These are phyloP conservation scores for Xiphophorus birchmanni DNA, from an alignment of 2,797 vertebrate genomes.

Conservation along the genomic window DNA sequence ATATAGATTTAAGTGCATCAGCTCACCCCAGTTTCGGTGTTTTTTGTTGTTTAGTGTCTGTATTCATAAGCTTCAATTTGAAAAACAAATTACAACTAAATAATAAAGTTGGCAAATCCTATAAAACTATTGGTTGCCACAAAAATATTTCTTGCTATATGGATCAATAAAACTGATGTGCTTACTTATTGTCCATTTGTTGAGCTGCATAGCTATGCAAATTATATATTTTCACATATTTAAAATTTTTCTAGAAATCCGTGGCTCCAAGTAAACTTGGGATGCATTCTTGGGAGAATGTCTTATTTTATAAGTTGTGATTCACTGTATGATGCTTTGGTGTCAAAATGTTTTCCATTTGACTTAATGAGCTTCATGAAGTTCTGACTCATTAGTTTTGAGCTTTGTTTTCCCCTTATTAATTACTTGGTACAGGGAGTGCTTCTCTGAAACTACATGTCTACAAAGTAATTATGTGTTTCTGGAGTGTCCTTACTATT, in stretches of 20 bases:
- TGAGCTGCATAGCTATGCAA: not conserved
- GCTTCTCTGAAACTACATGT: conserved; percentile 13
- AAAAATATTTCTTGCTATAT: not conserved
- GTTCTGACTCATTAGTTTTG: conserved; percentile 29
- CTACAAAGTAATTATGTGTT: not conserved
- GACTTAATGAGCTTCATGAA: conserved; percentile 54
- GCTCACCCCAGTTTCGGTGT: not conserved
- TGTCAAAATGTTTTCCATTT: conserved; percentile 42
- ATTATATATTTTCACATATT: not conserved
- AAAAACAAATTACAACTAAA: not conserved
- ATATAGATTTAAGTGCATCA: not conserved
- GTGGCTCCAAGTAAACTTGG: conserved; percentile 31
- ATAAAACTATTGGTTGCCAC: not conserved
- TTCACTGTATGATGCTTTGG: conserved; percentile 42
- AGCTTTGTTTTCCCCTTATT: conserved; percentile 8
- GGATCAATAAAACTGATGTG: conserved; percentile 5
- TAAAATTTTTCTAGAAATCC: not conserved
- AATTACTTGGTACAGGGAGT: conserved; percentile 19
- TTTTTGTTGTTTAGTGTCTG: not conserved
- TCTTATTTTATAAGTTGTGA: conserved; percentile 49
- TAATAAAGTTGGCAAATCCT: not conserved
- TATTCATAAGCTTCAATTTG: not conserved
- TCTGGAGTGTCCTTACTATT: not conserved
- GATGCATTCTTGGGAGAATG: conserved; percentile 31
- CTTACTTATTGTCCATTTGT: not conserved